Percentiles rank a stretch among this genome's conserved stretches.
phyloP scores from a whole-genome alignment of 2,888 invertebrate genomes.

The Trissolcus brochymenae region DNA sequence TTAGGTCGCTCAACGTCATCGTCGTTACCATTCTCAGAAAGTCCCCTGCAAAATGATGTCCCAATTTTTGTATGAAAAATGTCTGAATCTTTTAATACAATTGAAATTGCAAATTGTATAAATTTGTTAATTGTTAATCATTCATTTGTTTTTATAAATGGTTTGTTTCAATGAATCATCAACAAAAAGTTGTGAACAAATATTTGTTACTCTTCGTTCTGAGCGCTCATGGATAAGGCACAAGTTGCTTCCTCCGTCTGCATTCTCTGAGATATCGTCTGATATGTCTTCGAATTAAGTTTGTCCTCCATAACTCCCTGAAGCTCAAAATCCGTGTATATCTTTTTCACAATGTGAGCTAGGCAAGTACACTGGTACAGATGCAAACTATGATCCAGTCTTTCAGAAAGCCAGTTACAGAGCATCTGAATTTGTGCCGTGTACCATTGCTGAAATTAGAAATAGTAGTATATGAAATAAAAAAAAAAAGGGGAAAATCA shows the following conservation, averaged over 20 bases:
- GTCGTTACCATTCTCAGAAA: slow-evolving; percentile 78
- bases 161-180: too few species aligned
- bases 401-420: slow-evolving; percentile 94
- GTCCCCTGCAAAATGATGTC: slow-evolving; percentile 64
- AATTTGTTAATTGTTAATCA: not conserved
- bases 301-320: slow-evolving; percentile 99
- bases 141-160: too few species aligned
- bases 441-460: slow-evolving; percentile 89
- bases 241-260: slow-evolving; percentile 98
- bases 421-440: slow-evolving; percentile 94
- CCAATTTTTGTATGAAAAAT: not conserved
- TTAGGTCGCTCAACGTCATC: slow-evolving; percentile 80
- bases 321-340: slow-evolving; percentile 98
- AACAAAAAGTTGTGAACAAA: not conserved
- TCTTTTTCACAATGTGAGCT: slow-evolving; percentile 98
- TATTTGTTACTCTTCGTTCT: slow-evolving; percentile 81
- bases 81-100: too few species aligned
- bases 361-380: slow-evolving; percentile 98
- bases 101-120: not conserved
- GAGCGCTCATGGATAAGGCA: slow-evolving; percentile 89
- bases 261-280: slow-evolving; percentile 94
- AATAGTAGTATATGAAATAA: not conserved
- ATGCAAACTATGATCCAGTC: slow-evolving; percentile 94
- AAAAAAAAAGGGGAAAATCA: too few species aligned
- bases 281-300: slow-evolving; percentile 96